Evolutionary conservation across 2,113 vertebrate genomes (phyloP), one percentile per base, ranked within the genome.

Genomic region (Petromus typicus): DNA sequence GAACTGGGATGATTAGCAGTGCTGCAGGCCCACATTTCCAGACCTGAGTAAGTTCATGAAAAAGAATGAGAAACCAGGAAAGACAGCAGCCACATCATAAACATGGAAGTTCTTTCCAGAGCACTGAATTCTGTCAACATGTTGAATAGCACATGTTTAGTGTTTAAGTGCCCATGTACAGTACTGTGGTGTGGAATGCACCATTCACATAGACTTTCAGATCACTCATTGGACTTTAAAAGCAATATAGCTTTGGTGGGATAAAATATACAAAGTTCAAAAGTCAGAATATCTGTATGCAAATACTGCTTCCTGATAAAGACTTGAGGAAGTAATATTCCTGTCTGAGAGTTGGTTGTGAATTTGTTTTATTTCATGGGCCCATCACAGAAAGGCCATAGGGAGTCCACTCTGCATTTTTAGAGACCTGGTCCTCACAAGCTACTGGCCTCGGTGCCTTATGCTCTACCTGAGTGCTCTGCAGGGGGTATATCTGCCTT

Each of bases 371-470:
- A 10, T 34, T 66, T 37, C 34, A 18, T 0, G 0, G 0, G 13
- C 16, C 14, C 10, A 23, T 48, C 23, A 3, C 23, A 67, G 18
- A 32, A 17, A 1, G 0, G 16, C 57, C 8, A 2, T 0, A 0
- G 14, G 7, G 25, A n/a, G n/a, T 27, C 12, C 1, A 1, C n/a
- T 56, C 27, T 45, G 71, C 22, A 9, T 12, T 17, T 0, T 27
- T 25, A 27, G 78, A 17, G 20, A 34, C 23, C 25, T 12, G 40
- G 45, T 2, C 4, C 27, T 23, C 3, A 4, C 12, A 1, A 3
- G 61, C 2, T 9, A 4, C 22, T 20, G 10, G 37, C 22, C 18
- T 1, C 0, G 1, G 51, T 25, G 9, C 27, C 85, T 51, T 34
- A 1, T 9, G 23, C 1, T 30, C 56, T 48, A 32, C 30, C 27